Percentiles rank a stretch among this genome's conserved stretches.
Evolutionary conservation across 2,113 vertebrate genomes (phyloP).

Genomic region (Ranitomeya imitator): DNA sequence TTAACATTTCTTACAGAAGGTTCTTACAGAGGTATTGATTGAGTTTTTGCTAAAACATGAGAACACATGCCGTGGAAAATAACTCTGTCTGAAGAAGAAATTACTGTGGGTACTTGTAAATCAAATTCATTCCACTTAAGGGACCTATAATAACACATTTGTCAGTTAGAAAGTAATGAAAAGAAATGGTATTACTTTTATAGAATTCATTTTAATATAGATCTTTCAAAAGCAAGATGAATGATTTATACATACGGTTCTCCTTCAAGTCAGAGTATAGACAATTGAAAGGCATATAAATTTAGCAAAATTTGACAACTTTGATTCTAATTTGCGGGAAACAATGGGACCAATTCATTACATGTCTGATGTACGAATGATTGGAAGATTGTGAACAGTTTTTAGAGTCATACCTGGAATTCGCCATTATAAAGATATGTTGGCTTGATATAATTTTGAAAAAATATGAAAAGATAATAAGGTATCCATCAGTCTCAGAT

Average conservation of each 20-base stretch:
- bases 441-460: not conserved
- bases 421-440: not conserved
- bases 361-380: not conserved
- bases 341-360: not conserved
- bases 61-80: constrained; percentile 60
- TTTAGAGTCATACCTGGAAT: not conserved
- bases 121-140: constrained; percentile 62
- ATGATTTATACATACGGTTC: constrained; percentile 58
- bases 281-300: not conserved
- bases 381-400: not conserved
- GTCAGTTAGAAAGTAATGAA: constrained; percentile 62
- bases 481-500: not conserved
- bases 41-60: constrained; percentile 56
- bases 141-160: constrained; percentile 60
- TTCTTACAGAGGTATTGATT: constrained; percentile 60
- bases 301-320: constrained; percentile 6
- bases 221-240: constrained; percentile 58
- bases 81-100: constrained; percentile 55
- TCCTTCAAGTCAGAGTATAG: constrained; percentile 55
- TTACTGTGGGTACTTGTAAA: constrained; percentile 58
- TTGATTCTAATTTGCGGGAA: not conserved
- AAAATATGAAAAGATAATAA: not conserved
- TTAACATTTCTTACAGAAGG: not conserved
- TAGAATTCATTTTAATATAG: constrained; percentile 64
- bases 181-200: constrained; percentile 62